Base-by-base conservation (phyloP, 2,797 vertebrate species). In the Gymnoscopelus braueri region DNA sequence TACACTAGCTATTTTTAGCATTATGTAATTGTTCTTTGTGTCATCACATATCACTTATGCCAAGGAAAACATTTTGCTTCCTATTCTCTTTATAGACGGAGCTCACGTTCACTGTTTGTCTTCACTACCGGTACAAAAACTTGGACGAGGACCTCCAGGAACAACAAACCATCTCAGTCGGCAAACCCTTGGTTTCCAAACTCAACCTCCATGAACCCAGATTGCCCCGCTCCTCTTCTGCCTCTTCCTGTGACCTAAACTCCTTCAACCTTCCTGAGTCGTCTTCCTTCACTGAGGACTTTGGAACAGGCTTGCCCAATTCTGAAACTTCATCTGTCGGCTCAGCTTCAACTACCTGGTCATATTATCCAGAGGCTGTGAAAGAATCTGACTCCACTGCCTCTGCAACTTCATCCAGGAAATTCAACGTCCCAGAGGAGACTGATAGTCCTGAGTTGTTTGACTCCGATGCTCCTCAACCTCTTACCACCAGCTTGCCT, bases 101-200 rank as follows among this genome's bases (percentile, higher is more conserved):
- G 62, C 90, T 96, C 70, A 90, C 74, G 0, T 96, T 96, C 88
- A 92, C 90, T 0, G 29, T 94, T 4, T 95, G 95, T 82, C 93
- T 96, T 76, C 93, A 95, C 79, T 96, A 95, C 87, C 85, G 81
- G 29, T 96, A 96, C 75, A 69, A 62, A 12, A 91, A 89, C 82
- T 82, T 96, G 86, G 94, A 96, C 0, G 95, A 96, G 11, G 94
- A 94, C 4, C 74, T 96, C 50, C 85, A 94, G 76, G 95, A 96
- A 83, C 84, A 72, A 65, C 82, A 79, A 73, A 23, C 0, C 0
- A 90, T 96, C 48, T 90, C 79, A 0, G 92, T 95, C 44, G 95
- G 96, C 9, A 95, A 94, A 85, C 96, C 96, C 0, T 93, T 96
- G 67, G 95, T 96, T 0, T 95, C 95, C 78, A 96, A 96, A 85